phyloP scores from a whole-genome alignment of 2,113 vertebrate species.

The Bufo bufo region DNA sequence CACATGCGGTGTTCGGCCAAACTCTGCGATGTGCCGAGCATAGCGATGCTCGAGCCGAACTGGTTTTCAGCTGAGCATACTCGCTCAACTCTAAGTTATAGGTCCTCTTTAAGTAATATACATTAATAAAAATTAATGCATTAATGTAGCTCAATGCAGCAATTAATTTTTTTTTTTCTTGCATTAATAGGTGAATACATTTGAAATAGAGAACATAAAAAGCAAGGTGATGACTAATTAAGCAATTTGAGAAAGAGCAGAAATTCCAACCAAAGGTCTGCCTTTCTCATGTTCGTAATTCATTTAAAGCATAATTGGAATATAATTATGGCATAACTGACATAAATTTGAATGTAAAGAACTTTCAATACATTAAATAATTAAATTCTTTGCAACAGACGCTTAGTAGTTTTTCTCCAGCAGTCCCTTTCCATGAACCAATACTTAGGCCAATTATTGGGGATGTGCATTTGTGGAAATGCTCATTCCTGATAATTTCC shows the following conservation, averaged over 20 bases:
- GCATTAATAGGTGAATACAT: not conserved
- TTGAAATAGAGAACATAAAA: not conserved
- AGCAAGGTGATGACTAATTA: not conserved
- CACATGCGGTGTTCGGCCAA: no score
- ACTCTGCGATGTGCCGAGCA: no score
- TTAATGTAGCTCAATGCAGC: not conserved
- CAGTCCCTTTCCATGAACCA: no score
- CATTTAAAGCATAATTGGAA: not conserved
- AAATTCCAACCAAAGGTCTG: not conserved
- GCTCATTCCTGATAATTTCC: no score
- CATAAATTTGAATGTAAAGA: not conserved
- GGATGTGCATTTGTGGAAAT: no score
- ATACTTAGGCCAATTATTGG: no score
- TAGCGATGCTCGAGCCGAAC: no score
- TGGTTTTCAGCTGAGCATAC: no score
- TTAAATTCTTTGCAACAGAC: not conserved
- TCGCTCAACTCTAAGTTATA: no score
- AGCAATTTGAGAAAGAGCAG: not conserved
- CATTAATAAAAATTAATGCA: no score
- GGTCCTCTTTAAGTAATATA: not conserved
- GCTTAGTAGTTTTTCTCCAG: not conserved
- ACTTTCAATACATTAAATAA: not conserved
- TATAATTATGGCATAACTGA: not conserved
- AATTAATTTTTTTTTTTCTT: not conserved
- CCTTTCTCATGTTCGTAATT: not conserved